Conservation (phyloP, 2,888 invertebrate genomes). For the Perdita meconis region DNA sequence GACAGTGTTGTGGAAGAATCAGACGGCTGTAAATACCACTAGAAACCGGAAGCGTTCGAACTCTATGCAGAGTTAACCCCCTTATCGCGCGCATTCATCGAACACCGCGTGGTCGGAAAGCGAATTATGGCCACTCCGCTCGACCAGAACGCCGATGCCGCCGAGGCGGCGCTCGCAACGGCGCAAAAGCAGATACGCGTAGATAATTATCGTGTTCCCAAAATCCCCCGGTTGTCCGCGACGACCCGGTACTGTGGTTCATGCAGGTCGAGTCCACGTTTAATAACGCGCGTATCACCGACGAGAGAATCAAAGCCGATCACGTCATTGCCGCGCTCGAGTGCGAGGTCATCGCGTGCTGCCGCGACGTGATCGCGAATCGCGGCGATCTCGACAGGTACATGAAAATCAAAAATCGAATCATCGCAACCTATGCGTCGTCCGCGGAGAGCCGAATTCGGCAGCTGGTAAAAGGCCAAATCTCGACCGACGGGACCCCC, state of each 20-base stretch:
- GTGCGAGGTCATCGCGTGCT: not conserved
- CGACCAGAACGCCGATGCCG: no score
- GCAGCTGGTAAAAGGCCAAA: not conserved
- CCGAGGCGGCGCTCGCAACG: no score
- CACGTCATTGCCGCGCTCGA: not conserved
- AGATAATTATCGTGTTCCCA: not conserved
- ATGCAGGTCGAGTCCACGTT: not conserved
- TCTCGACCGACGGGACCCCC: not conserved
- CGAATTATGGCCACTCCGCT: no score
- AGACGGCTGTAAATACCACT: no score
- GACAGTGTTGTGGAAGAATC: no score
- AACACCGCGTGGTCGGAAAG: no score
- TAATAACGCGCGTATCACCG: not conserved
- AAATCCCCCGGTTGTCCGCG: not conserved
- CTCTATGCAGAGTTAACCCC: no score
- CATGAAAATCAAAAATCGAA: not conserved
- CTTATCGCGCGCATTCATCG: no score
- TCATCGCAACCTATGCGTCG: not conserved
- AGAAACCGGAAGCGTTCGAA: no score
- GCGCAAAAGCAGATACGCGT: no score
- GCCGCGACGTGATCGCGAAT: not conserved
- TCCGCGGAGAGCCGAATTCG: not conserved
- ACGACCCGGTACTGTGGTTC: not conserved
- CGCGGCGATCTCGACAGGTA: not conserved
- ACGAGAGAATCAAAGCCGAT: not conserved